Conservation (phyloP, 2,888 invertebrate species). For the Eueremaeus valkanovi region DNA sequence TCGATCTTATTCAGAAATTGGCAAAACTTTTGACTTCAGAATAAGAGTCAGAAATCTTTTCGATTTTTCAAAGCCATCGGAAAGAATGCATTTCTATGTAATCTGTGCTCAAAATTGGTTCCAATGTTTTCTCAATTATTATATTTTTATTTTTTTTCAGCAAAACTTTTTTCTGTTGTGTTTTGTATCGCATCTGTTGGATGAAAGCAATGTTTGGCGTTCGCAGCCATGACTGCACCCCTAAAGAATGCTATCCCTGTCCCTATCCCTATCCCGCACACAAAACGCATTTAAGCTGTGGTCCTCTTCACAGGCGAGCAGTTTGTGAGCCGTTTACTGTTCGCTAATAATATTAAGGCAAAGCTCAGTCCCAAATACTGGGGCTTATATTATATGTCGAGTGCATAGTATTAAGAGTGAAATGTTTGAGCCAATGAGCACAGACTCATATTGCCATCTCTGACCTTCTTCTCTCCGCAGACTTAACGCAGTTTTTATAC, state of each 20-base stretch:
- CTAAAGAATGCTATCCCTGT: conserved; percentile 10
- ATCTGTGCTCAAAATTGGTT: background rate
- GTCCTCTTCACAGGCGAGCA: background rate
- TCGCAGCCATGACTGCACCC: conserved; percentile 22
- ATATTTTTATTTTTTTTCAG: background rate
- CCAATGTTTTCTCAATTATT: background rate
- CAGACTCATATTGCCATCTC: conserved; percentile 1
- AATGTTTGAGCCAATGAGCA: conserved; percentile 20
- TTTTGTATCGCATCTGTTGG: conserved; percentile 15
- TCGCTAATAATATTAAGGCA: conserved; percentile 14
- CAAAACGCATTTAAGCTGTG: conserved; percentile 19
- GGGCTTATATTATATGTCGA: conserved; percentile 21
- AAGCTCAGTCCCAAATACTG: conserved; percentile 19
- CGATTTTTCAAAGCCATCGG: background rate
- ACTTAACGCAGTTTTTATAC: background rate
- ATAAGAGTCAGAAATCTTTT: background rate
- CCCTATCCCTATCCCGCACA: conserved; percentile 18
- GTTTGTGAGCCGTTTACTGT: background rate
- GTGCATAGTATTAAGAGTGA: background rate
- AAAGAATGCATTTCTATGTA: conserved; percentile 6
- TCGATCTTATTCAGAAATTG: background rate
- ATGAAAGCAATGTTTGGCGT: background rate
- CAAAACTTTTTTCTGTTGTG: background rate
- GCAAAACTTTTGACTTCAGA: background rate
- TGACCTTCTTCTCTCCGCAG: background rate